Conservation (phyloP, 23 tunicate genomes). For the Halocynthia aurantium region DNA sequence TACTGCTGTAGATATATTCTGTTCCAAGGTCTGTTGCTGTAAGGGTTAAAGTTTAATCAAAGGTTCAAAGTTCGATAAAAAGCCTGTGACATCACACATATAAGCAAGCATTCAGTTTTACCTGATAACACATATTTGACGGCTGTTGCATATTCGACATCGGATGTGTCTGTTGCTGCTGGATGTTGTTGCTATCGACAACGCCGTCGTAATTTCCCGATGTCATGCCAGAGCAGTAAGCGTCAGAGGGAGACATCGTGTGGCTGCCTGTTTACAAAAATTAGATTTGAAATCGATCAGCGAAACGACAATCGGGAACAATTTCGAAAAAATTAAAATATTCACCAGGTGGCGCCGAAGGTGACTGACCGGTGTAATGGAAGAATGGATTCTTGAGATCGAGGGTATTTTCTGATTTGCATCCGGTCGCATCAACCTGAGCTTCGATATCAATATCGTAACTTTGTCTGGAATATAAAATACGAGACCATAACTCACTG, state of each 20-base stretch:
- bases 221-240: conserved; percentile 53
- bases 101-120: not conserved
- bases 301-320: not conserved
- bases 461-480: conserved; percentile 58
- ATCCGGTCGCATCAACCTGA: conserved; percentile 89
- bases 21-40: no score
- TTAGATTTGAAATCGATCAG: conserved; percentile 1
- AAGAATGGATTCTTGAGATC: conserved; percentile 98
- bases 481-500: no score
- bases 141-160: conserved; percentile 3
- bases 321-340: not conserved
- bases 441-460: conserved; percentile 99
- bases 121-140: conserved; percentile 15
- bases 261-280: conserved; percentile 45
- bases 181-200: conserved; percentile 35
- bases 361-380: conserved; percentile 89
- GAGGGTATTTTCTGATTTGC: conserved; percentile 92
- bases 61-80: no score
- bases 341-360: conserved; percentile 74
- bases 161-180: conserved; percentile 31
- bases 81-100: no score
- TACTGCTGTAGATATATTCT: not conserved
- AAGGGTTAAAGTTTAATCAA: no score
- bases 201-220: conserved; percentile 12
- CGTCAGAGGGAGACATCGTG: conserved; percentile 53